Conservation (phyloP, 2,113 vertebrate genomes). For the Saguinus midas region DNA sequence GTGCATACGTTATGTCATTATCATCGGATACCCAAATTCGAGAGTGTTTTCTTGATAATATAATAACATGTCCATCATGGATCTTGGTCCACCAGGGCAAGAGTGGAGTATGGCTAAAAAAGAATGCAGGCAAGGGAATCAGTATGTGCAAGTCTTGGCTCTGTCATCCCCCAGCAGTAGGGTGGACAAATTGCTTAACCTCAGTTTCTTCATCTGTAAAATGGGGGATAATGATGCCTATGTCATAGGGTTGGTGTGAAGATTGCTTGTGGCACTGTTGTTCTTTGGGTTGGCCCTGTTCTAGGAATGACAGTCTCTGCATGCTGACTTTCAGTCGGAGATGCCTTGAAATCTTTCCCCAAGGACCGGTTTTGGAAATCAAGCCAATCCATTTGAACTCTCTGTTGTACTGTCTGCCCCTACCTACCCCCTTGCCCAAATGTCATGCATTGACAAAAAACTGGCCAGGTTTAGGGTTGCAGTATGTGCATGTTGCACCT, state of each 20-base stretch:
- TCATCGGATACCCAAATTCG: conserved; percentile 37
- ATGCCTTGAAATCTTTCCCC: background rate
- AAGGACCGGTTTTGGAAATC: background rate
- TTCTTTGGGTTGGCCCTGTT: background rate
- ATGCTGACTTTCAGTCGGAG: background rate
- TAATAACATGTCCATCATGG: background rate
- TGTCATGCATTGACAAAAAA: background rate
- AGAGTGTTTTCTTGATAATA: conserved; percentile 49
- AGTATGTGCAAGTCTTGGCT: background rate
- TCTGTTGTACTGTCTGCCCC: background rate
- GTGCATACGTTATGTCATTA: conserved; percentile 41
- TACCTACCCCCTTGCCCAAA: background rate
- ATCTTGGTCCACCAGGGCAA: background rate
- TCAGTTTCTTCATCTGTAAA: conserved; percentile 37
- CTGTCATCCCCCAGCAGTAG: background rate
- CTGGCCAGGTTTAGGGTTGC: background rate
- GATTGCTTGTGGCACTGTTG: background rate
- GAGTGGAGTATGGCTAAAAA: conserved; percentile 14
- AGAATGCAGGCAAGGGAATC: background rate
- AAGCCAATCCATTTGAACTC: background rate
- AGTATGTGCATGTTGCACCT: background rate
- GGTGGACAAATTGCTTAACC: background rate
- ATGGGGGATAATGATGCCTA: background rate
- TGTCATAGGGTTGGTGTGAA: background rate
- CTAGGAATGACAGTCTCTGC: background rate